phyloP scores from a whole-genome alignment of 2,797 vertebrate genomes.

The Eurystomus glaucurus region DNA sequence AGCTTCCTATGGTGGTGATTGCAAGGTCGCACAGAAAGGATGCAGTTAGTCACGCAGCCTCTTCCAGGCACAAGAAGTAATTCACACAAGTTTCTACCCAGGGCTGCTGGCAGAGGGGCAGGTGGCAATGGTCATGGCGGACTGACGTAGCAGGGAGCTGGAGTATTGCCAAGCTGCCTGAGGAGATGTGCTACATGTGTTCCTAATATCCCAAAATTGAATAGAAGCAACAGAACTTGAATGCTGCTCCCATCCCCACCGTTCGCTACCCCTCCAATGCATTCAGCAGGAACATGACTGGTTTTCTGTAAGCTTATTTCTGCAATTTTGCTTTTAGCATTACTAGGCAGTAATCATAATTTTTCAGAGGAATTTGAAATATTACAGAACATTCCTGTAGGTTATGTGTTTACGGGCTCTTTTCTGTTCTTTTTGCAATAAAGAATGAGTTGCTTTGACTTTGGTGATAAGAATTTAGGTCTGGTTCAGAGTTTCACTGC shows the following conservation, averaged over 20 bases:
- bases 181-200: background rate
- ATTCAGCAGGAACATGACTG: background rate
- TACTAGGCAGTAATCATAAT: background rate
- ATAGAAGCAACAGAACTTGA: background rate
- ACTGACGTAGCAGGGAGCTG: background rate
- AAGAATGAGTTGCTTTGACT: background rate
- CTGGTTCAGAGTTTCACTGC: background rate
- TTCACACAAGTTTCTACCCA: too few relatives aligned
- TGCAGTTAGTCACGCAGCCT: background rate
- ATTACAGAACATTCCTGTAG: background rate
- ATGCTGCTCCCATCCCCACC: background rate
- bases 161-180: background rate
- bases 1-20: background rate
- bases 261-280: background rate
- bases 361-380: background rate
- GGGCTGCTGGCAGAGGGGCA: background rate
- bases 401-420: background rate
- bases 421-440: background rate
- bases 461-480: background rate
- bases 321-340: background rate
- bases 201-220: background rate
- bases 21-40: accelerated
- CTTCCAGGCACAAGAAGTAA: background rate
- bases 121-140: background rate
- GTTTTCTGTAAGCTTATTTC: background rate